phyloP scores from a whole-genome alignment of 2,797 vertebrate species.

The Phrynocephalus vlangalii region DNA sequence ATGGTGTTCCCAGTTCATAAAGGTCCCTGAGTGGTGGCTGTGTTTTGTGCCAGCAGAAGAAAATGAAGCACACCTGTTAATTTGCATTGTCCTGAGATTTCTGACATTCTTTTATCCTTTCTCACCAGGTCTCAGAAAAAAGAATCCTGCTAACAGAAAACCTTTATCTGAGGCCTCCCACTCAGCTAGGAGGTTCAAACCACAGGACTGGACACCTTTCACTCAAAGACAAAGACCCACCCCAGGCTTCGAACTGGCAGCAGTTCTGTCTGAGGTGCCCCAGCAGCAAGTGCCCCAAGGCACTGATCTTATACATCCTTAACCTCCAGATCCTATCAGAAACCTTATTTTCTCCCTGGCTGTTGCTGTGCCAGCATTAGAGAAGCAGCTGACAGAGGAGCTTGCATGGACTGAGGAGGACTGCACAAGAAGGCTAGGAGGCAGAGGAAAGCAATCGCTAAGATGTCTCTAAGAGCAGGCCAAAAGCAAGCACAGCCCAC shows the following conservation, averaged over 20 bases:
- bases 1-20: constrained; percentile 66
- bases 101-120: constrained; percentile 27
- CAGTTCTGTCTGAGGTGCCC: background rate
- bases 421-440: background rate
- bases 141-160: background rate
- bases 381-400: background rate
- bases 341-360: background rate
- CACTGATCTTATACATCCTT: no score
- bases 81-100: constrained; percentile 71
- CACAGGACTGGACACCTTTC: background rate
- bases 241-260: background rate
- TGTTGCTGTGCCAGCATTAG: no score
- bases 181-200: background rate
- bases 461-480: no score
- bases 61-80: constrained; percentile 61
- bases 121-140: background rate
- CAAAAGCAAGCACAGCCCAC: background rate
- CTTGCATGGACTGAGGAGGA: background rate
- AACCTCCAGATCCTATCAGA: no score
- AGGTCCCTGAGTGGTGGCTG: constrained; percentile 75
- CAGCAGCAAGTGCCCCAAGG: no score
- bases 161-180: background rate
- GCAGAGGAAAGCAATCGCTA: background rate
- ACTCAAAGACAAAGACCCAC: background rate
- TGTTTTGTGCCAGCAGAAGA: constrained; percentile 63